phyloP scores from a whole-genome alignment of 2,888 invertebrate genomes.

The Minunthozetes semirufus region DNA sequence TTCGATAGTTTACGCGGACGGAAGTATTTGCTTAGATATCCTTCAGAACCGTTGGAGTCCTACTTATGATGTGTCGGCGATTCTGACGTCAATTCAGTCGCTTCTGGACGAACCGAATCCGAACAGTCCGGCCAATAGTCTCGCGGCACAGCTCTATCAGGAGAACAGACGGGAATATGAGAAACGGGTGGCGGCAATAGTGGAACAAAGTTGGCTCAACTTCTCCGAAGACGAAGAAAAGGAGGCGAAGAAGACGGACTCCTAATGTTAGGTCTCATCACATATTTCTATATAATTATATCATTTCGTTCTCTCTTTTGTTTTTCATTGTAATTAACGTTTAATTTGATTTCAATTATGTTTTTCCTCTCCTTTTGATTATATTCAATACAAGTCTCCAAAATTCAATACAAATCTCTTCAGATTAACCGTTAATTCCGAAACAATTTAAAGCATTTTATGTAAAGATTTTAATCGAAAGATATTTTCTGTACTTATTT shows the following conservation, averaged over 20 bases:
- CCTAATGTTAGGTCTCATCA: neutral
- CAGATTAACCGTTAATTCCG: neutral
- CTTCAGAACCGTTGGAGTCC: conserved; percentile 99
- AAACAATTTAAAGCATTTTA: neutral
- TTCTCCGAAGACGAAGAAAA: conserved; percentile 42
- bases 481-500: neutral
- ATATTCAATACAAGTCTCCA: too few relatives aligned
- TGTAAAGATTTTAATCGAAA: neutral
- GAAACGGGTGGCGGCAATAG: conserved; percentile 54
- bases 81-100: conserved; percentile 88
- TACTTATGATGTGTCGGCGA: conserved; percentile 99
- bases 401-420: neutral
- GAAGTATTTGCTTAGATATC: conserved; percentile 98
- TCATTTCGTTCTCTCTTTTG: neutral
- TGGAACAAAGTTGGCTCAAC: conserved; percentile 54
- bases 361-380: neutral
- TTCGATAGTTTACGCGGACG: conserved; percentile 82
- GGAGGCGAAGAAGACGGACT: conserved; percentile 28
- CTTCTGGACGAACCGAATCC: conserved; percentile 57
- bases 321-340: neutral
- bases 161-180: conserved; percentile 56
- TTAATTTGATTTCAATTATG: neutral
- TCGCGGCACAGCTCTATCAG: conserved; percentile 56
- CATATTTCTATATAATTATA: neutral
- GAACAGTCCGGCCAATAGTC: conserved; percentile 55